phyloP scores from a whole-genome alignment of 2,113 vertebrate genomes.

The Spizaetus ornatus region DNA sequence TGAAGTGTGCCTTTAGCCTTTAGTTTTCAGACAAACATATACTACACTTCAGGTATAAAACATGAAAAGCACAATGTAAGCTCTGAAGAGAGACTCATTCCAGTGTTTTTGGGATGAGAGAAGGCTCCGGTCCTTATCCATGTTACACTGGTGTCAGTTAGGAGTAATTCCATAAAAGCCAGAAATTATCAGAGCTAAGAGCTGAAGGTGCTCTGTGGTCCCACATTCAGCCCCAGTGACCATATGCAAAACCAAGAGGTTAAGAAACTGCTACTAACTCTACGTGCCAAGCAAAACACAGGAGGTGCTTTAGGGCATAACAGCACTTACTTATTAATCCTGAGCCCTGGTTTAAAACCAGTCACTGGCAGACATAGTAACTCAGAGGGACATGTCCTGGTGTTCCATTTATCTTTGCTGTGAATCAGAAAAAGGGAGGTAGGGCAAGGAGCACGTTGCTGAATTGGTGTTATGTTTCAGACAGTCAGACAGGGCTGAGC shows the following conservation, averaged over 20 bases:
- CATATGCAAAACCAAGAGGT: background rate
- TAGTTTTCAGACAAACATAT: background rate
- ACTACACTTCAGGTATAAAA: background rate
- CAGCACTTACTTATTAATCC: background rate
- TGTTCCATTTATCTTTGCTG: background rate
- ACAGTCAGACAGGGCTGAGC: background rate
- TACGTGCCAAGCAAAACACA: background rate
- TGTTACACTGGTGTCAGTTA: background rate
- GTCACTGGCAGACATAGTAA: background rate
- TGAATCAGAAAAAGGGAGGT: background rate
- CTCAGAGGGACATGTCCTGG: background rate
- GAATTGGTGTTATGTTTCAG: slow-evolving; percentile 5
- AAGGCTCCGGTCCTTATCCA: background rate
- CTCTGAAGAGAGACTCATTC: background rate
- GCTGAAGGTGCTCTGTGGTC: background rate
- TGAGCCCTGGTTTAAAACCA: background rate
- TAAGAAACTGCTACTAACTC: background rate
- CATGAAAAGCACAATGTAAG: background rate
- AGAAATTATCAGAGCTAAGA: background rate
- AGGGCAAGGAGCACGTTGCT: background rate
- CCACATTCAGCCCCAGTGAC: background rate
- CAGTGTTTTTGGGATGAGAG: background rate
- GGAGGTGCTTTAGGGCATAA: background rate
- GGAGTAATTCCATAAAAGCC: background rate
- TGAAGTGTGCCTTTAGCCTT: background rate